A percentile compares a stretch with the other conserved stretches of the same genome.
Evolutionary conservation across 2,888 invertebrate genomes (phyloP).

Genomic region (Biston stratarius): DNA sequence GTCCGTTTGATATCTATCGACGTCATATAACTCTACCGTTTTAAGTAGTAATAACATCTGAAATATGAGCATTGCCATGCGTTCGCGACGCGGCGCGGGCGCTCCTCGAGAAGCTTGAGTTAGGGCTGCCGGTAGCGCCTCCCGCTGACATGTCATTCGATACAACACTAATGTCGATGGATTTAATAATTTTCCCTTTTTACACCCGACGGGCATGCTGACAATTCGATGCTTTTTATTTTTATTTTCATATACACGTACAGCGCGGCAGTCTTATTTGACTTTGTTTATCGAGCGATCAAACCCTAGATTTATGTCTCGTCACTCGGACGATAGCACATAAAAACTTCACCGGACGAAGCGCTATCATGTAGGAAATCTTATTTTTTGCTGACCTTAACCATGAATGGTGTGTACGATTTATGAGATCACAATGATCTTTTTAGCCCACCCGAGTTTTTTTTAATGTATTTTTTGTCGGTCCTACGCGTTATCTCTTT

Average conservation of each 20-base stretch:
- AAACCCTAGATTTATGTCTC: slow-evolving; percentile 54
- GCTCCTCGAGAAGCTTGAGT: slow-evolving; percentile 57
- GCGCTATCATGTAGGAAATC: slow-evolving; percentile 81
- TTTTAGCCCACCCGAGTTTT: slow-evolving; percentile 76
- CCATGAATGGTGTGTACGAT: slow-evolving; percentile 84
- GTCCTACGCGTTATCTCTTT: slow-evolving; percentile 70
- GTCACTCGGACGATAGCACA: slow-evolving; percentile 59
- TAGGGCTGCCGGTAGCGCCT: slow-evolving; percentile 78
- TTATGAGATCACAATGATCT: slow-evolving; percentile 83
- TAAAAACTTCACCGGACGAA: slow-evolving; percentile 78
- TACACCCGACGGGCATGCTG: slow-evolving; percentile 37
- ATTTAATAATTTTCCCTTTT: slow-evolving; percentile 57
- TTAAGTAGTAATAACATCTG: slow-evolving; percentile 75
- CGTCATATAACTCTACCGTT: slow-evolving; percentile 71
- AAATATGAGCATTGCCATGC: slow-evolving; percentile 62
- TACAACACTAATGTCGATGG: slow-evolving; percentile 74
- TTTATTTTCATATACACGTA: slow-evolving; percentile 24
- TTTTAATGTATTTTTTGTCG: slow-evolving; percentile 58
- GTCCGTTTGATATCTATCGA: slow-evolving; percentile 75
- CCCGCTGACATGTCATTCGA: slow-evolving; percentile 76
- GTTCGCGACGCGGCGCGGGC: slow-evolving; percentile 39
- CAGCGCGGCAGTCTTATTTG: slow-evolving; percentile 17
- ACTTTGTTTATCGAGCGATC: slow-evolving; percentile 48
- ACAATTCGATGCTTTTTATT: slow-evolving; percentile 36
- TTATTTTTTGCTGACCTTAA: slow-evolving; percentile 75